Conservation (phyloP, 2,113 vertebrate species). For the Microtus ochrogaster region DNA sequence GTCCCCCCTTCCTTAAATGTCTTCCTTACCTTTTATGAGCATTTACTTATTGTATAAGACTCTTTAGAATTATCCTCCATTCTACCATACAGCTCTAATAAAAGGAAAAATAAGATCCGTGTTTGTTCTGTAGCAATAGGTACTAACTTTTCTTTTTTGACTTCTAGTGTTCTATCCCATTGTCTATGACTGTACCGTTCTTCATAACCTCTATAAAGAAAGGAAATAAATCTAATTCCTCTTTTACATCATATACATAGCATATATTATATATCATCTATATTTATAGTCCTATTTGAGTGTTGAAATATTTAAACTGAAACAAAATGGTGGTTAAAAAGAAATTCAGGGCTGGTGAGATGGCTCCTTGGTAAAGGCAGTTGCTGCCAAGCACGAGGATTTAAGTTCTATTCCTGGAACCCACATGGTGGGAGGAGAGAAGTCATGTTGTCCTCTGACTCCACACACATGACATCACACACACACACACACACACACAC, state of each 20-base stretch:
- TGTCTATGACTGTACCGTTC: not conserved
- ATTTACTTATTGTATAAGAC: slow-evolving; percentile 19
- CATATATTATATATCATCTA: not conserved
- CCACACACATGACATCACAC: too few relatives aligned
- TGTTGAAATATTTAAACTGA: slow-evolving; percentile 17
- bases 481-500: not conserved
- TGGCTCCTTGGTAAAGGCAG: not conserved
- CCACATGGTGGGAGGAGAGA: not conserved
- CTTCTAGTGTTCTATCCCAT: not conserved
- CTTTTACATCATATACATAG: not conserved
- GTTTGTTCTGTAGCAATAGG: not conserved
- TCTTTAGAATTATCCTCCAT: not conserved
- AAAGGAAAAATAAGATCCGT: slow-evolving; percentile 11
- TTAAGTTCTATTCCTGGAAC: not conserved
- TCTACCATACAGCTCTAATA: slow-evolving; percentile 18
- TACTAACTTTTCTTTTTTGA: not conserved
- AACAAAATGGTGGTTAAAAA: not conserved
- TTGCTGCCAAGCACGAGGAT: not conserved
- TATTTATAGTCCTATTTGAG: not conserved
- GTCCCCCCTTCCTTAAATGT: not conserved
- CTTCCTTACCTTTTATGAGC: not conserved
- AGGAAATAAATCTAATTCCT: slow-evolving; percentile 1
- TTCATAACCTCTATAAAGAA: not conserved
- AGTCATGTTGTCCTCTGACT: not conserved
- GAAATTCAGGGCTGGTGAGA: not conserved